phyloP scores from a whole-genome alignment of 2,797 vertebrate species.

The Malurus leucopterus region DNA sequence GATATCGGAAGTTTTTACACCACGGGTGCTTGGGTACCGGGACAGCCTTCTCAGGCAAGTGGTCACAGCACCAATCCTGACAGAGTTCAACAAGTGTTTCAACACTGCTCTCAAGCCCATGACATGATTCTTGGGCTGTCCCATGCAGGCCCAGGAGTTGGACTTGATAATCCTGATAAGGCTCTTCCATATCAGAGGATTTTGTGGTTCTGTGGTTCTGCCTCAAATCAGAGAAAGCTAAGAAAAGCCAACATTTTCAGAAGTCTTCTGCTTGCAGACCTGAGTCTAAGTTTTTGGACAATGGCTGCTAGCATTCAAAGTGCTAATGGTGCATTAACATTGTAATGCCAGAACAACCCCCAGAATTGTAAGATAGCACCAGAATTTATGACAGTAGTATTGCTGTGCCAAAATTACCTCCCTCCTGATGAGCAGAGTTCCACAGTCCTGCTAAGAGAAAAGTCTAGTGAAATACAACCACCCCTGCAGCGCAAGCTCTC shows the following conservation, averaged over 20 bases:
- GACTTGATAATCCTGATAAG: neutral
- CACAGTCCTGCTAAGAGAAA: neutral
- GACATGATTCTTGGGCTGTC: neutral
- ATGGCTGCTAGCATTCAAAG: neutral
- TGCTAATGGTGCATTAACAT: neutral
- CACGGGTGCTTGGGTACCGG: accelerated
- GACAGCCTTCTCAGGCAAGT: neutral
- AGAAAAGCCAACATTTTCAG: neutral
- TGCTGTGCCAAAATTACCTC: neutral
- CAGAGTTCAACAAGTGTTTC: neutral
- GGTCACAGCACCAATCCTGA: neutral
- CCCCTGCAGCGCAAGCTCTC: neutral
- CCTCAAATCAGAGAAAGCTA: neutral
- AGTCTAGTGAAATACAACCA: neutral
- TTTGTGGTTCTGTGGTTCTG: neutral
- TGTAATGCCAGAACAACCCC: neutral
- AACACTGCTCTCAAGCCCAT: neutral
- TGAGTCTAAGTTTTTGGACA: neutral
- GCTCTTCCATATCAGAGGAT: neutral
- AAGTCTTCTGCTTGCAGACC: neutral
- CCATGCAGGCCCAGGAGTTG: neutral
- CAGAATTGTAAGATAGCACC: neutral
- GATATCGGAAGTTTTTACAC: neutral
- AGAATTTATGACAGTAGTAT: neutral
- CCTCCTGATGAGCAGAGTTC: neutral